These are phyloP conservation scores for Bombus pascuorum DNA, from an alignment of 1,140 invertebrate species.

Conservation along the genomic window DNA sequence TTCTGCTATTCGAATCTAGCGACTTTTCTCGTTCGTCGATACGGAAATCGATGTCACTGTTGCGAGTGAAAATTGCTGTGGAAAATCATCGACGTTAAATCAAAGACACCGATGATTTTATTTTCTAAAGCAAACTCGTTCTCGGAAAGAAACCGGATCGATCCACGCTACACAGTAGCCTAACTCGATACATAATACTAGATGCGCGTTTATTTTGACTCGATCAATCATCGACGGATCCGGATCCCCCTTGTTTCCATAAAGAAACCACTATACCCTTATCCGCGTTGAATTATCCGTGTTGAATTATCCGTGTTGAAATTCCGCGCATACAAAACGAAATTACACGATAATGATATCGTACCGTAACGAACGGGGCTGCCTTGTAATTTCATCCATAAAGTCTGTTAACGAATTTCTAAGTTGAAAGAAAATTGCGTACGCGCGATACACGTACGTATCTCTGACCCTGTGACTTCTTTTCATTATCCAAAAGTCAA, in stretches of 20 bases:
- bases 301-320: not conserved
- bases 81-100: not conserved
- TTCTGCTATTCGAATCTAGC: not conserved
- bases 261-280: not conserved
- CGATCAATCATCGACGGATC: slow-evolving; percentile 1
- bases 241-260: not conserved
- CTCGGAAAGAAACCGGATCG: not conserved
- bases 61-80: not conserved
- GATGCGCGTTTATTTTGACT: not conserved
- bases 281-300: not conserved
- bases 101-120: not conserved
- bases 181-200: slow-evolving; percentile 8
- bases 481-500: not conserved
- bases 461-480: not conserved
- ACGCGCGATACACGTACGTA: too few species aligned
- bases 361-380: too few species aligned
- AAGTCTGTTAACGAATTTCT: not conserved
- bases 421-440: not conserved
- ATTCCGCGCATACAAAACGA: not conserved
- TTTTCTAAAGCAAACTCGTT: not conserved
- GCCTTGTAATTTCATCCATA: not conserved
- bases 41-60: too few species aligned
- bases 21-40: not conserved
- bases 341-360: not conserved
- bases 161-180: not conserved